Evolutionary conservation across 2,797 vertebrate species (phyloP).

Genomic region (Myiothlypis coronata): DNA sequence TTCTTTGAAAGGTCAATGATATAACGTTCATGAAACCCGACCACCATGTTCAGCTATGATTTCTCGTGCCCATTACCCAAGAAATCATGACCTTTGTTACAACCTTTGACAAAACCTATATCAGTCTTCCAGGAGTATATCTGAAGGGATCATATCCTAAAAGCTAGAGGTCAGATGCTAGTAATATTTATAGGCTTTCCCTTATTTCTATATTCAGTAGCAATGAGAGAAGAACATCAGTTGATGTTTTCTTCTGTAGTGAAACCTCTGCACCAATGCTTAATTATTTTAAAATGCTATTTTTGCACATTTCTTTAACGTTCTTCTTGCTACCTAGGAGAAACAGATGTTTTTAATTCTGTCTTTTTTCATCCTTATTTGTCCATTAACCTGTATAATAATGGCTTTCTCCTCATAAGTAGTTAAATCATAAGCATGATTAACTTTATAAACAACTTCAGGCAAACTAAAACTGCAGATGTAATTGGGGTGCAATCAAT

Average conservation of each 20-base stretch:
- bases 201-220: background rate
- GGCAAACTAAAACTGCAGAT: background rate
- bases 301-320: background rate
- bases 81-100: background rate
- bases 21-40: background rate
- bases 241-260: background rate
- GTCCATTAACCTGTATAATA: background rate
- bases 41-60: background rate
- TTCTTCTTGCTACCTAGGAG: background rate
- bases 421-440: background rate
- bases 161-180: background rate
- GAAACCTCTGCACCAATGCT: background rate
- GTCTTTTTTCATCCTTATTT: background rate
- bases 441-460: background rate
- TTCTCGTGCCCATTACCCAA: background rate
- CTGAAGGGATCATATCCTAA: background rate
- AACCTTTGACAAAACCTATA: background rate
- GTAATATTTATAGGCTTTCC: background rate
- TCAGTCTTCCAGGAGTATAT: background rate
- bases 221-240: background rate
- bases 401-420: background rate
- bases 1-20: conserved; percentile 28
- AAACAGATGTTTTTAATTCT: background rate
- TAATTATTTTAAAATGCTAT: background rate
- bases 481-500: background rate